A percentile compares a stretch with the other conserved stretches of the same genome.
phyloP scores from a whole-genome alignment of 92 coral and sea anemone species.

The Zoanthus sansibaricus region DNA sequence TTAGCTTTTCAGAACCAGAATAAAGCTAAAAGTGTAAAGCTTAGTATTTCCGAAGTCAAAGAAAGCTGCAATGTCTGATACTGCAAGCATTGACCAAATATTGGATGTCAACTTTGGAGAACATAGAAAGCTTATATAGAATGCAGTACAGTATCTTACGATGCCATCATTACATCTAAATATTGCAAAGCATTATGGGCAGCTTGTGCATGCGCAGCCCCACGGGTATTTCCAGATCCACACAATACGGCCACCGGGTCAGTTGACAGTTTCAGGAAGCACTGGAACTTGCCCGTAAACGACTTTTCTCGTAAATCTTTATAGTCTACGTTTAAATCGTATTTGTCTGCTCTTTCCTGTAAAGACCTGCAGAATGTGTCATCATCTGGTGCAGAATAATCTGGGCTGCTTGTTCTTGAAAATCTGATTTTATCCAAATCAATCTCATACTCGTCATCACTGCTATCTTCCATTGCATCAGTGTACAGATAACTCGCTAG shows the following conservation, averaged over 20 bases:
- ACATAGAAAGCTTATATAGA: no score
- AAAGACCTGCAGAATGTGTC: conserved; percentile 34
- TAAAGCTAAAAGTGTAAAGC: no score
- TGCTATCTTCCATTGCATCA: neutral
- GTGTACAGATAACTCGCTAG: conserved; percentile 42
- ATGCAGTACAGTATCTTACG: no score
- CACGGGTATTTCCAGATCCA: conserved; percentile 65
- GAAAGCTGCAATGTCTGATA: no score
- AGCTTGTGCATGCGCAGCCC: conserved; percentile 64
- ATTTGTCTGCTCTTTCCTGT: conserved; percentile 40
- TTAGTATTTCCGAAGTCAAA: no score
- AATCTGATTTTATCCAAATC: neutral
- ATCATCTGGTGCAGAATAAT: conserved; percentile 12
- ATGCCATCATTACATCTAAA: conserved; percentile 43
- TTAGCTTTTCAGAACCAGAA: no score
- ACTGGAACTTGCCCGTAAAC: conserved; percentile 61
- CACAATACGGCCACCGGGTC: conserved; percentile 68
- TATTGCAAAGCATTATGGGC: conserved; percentile 72
- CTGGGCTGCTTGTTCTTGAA: neutral
- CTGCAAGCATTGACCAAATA: no score
- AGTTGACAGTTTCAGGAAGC: conserved; percentile 68
- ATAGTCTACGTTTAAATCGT: conserved; percentile 36
- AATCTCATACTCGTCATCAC: conserved; percentile 12
- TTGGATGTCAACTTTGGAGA: no score
- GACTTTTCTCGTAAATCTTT: conserved; percentile 62